Percentiles rank a stretch among this genome's conserved stretches.
These are phyloP conservation scores for Caenorhabditis afra DNA, from an alignment of 2,888 invertebrate species.

Conservation along the genomic window DNA sequence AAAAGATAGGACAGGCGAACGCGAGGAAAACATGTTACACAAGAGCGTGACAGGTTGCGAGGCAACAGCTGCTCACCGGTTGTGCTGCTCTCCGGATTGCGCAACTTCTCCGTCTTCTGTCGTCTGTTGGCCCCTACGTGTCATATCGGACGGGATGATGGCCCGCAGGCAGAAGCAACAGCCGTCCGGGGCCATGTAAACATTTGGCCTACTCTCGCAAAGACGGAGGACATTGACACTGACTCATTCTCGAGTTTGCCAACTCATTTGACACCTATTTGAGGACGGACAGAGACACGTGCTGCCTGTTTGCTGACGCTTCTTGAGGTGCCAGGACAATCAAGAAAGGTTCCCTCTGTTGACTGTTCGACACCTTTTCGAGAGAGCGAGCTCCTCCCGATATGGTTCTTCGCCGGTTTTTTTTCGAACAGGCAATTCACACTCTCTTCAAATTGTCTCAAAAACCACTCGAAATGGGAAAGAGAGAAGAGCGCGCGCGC, in stretches of 20 bases:
- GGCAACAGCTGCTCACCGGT: slow-evolving; percentile 22
- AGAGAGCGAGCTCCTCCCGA: not conserved
- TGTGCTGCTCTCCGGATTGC: slow-evolving; percentile 18
- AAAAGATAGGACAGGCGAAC: too few relatives aligned
- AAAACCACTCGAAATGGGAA: slow-evolving; percentile 21
- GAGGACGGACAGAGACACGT: slow-evolving; percentile 34
- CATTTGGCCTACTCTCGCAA: slow-evolving; percentile 6
- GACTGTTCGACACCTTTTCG: slow-evolving; percentile 13
- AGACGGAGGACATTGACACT: slow-evolving; percentile 32
- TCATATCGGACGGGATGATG: slow-evolving; percentile 13
- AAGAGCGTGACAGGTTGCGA: slow-evolving; percentile 8
- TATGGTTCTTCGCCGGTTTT: not conserved
- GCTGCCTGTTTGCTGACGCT: slow-evolving; percentile 11
- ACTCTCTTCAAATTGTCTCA: slow-evolving; percentile 27
- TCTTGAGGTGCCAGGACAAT: slow-evolving; percentile 48
- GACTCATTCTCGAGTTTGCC: slow-evolving; percentile 23
- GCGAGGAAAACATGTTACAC: slow-evolving; percentile 2
- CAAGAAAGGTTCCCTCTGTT: slow-evolving; percentile 11
- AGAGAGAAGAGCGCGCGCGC: not conserved
- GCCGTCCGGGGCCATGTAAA: slow-evolving; percentile 1
- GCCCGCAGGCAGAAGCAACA: slow-evolving; percentile 9
- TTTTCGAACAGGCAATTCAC: slow-evolving; percentile 24
- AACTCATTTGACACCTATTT: slow-evolving; percentile 55
- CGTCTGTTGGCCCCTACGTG: slow-evolving; percentile 2
- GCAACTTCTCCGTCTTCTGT: slow-evolving; percentile 21